phyloP scores from a whole-genome alignment of 2,113 vertebrate genomes.

The Ceyx melanurus region DNA sequence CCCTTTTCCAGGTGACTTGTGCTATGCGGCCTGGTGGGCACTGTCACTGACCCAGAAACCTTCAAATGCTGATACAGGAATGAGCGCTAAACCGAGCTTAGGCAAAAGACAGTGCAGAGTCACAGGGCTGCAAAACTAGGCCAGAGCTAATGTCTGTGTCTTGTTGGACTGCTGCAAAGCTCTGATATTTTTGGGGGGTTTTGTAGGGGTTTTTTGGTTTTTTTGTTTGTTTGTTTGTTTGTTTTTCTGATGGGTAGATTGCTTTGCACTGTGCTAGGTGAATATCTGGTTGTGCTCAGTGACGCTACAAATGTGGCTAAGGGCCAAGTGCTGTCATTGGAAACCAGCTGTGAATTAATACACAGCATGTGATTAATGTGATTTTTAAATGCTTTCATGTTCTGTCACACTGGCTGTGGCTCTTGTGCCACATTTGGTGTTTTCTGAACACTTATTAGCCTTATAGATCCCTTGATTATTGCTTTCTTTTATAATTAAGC shows the following conservation, averaged over 20 bases:
- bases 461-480: constrained; percentile 61
- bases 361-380: not conserved
- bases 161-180: not conserved
- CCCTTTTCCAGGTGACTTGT: accelerated
- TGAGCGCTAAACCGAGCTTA: accelerated
- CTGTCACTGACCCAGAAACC: not conserved
- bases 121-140: not conserved
- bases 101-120: accelerated
- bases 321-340: constrained; percentile 11
- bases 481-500: constrained; percentile 67
- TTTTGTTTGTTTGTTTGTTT: too few relatives aligned
- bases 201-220: too few relatives aligned
- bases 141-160: not conserved
- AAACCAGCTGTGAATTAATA: constrained; percentile 18
- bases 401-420: not conserved
- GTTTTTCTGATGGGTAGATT: accelerated
- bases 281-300: accelerated
- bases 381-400: constrained; percentile 28
- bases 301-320: not conserved
- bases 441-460: constrained; percentile 61
- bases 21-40: not conserved
- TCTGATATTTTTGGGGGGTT: not conserved
- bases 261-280: not conserved
- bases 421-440: constrained; percentile 33
- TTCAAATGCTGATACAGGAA: not conserved